Base-by-base conservation (phyloP, 2,888 invertebrate species). In the Baccha elongata region DNA sequence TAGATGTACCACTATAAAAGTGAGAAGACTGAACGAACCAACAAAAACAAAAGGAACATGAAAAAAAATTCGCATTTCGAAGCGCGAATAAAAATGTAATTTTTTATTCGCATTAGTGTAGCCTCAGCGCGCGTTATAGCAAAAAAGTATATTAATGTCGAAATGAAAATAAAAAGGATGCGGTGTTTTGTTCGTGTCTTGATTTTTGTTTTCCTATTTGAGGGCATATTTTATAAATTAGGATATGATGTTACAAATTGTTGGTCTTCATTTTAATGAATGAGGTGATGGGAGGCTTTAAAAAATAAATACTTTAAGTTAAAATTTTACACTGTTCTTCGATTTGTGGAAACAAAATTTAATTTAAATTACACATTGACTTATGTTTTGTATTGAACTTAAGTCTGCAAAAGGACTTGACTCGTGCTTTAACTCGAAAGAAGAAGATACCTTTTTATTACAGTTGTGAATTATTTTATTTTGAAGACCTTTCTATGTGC, bases 1-100 rank as follows among this genome's bases (percentile, higher is more conserved):
- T 40, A 58, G 11, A 62, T 15, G 69, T 40, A 58, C 6, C 35
- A 69, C 62, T 68, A n/a, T n/a, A 73, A 58, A 69, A 75, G 69
- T 65, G 80, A 58, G 67, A 71, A 50, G 17, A 44, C 60, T n/a
- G n/a, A n/a, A 29, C 13, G 8, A 40, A 53, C 32, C 19, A 35
- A 52, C 11, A 55, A 2, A 52, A 17, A 32, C 10, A 52, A 23
- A 1, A 11, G 8, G 2, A 11, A 58, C 1, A n/a, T n/a, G n/a
- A n/a, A 37, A 40, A 75, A 58, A 62, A 69, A 73, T 72, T 50
- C 64, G 58, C 68, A 69, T 73, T 64, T 48, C 68, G 68, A 62
- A 73, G 68, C 68, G 67, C 73, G 79, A 73, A 73, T 73, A 67
- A 72, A 68, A 73, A 50, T 44, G 44, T 53, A 44, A 55, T 68